These are phyloP conservation scores for Drosophila kanekoi DNA, from an alignment of 2,888 invertebrate species.

Conservation along the genomic window DNA sequence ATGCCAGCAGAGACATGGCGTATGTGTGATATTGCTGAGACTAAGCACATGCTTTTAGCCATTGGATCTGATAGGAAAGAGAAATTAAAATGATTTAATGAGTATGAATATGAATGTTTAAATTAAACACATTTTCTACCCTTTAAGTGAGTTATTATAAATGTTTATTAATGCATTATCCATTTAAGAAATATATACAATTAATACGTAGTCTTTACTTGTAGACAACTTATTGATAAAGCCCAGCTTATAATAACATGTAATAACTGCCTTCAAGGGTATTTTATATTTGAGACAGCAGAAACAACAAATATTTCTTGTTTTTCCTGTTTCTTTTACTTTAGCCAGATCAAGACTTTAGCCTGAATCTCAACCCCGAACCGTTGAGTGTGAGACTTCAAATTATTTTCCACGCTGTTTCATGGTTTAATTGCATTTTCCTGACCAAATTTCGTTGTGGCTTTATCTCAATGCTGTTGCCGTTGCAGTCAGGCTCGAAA, in stretches of 20 bases:
- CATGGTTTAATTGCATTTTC: constrained; percentile 57
- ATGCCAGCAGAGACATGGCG: neutral
- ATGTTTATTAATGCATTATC: too few species aligned
- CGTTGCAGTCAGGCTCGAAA: constrained; percentile 18
- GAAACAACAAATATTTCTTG: neutral
- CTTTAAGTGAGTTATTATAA: too few species aligned
- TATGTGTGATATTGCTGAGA: constrained; percentile 4
- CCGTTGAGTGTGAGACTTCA: neutral
- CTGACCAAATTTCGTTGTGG: constrained; percentile 43
- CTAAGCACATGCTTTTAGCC: neutral
- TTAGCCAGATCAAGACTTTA: neutral
- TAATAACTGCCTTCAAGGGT: neutral
- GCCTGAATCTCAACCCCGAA: constrained; percentile 1
- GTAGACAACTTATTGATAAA: too few species aligned
- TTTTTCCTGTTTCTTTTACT: constrained; percentile 2
- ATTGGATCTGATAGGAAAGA: neutral
- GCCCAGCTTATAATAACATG: neutral
- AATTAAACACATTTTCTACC: too few species aligned
- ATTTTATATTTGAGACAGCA: neutral
- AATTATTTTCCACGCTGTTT: constrained; percentile 49
- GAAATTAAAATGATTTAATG: too few species aligned
- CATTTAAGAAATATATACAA: too few species aligned
- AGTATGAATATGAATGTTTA: too few species aligned
- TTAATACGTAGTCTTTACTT: too few species aligned
- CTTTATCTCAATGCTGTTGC: constrained; percentile 25